Evolutionary conservation across 2,113 vertebrate species (phyloP), one percentile per base, ranked within the genome.

Genomic region (Colistium nudipinnis): DNA sequence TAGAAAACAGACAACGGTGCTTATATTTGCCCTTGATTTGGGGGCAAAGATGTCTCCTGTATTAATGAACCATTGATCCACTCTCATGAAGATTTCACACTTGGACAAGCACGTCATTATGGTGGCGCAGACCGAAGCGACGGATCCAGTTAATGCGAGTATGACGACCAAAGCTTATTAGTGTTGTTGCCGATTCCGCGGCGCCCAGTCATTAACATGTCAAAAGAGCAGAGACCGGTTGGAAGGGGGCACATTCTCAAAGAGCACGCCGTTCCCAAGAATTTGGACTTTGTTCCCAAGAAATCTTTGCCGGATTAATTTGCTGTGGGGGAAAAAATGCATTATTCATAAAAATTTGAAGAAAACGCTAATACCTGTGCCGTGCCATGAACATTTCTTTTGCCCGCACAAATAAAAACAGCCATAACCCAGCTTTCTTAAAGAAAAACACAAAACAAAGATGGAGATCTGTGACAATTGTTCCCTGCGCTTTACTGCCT

Each of bases 101-200:
- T 87, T 82, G 68, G 81, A 69, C 24, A 60, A 78, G 64, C 63
- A 51, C 79, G 63, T 90, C 74, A 71, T 85, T 84, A 59, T 75
- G 82, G 78, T 44, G 31, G 60, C 62, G 74, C 74, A 70, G 60
- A 51, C 69, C 71, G 70, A 68, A 63, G 70, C 35, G 24, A 59
- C 64, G 73, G 55, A 74, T 69, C 39, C 31, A n/a, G 55, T 62
- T 41, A 56, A 33, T 64, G 70, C 48, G 38, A 76, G 64, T 81
- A 57, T 82, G 69, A 74, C 14, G 64, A 70, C 80, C 65, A 78
- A 86, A 83, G 84, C 88, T 83, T 85, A 89, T 90, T 86, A 85
- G 71, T 49, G 62, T 62, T 59, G 62, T 84, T 79, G 80, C 63
- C 64, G 78, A 81, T 80, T 87, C 71, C 41, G 72, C 61, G 36